Evolutionary conservation across 2,113 vertebrate species (phyloP).

Genomic region (Puffinus mauretanicus): DNA sequence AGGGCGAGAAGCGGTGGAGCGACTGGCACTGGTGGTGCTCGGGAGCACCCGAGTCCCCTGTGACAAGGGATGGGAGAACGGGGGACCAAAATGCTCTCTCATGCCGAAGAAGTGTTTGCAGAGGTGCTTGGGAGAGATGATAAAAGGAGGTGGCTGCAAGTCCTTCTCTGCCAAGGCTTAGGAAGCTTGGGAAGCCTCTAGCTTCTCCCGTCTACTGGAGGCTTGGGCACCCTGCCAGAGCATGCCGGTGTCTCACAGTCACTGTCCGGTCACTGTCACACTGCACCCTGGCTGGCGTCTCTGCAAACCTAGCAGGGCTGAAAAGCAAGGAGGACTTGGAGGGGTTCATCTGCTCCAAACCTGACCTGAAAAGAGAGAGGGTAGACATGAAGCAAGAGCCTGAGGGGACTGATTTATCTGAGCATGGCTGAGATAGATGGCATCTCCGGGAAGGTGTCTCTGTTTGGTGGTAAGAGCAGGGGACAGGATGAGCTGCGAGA

Average conservation of each 20-base stretch:
- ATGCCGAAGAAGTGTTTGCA: not conserved
- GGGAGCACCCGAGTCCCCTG: not conserved
- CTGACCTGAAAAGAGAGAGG: not conserved
- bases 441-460: not conserved
- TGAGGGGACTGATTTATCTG: not conserved
- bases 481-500: not conserved
- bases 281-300: not conserved
- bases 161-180: not conserved
- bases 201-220: rapidly evolving
- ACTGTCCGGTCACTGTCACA: not conserved
- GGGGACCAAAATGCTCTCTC: not conserved
- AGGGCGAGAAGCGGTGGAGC: not conserved
- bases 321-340: not conserved
- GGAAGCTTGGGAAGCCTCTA: not conserved
- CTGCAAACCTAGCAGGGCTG: not conserved
- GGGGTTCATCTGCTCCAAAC: not conserved
- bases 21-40: not conserved
- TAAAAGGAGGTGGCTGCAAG: not conserved
- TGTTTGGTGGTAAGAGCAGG: not conserved
- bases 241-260: not conserved
- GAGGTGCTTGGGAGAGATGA: not conserved
- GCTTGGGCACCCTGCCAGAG: not conserved
- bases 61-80: not conserved
- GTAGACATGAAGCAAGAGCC: not conserved
- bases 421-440: not conserved